Evolutionary conservation across 2,797 vertebrate genomes (phyloP).

Genomic region (Gobio occitaniae): DNA sequence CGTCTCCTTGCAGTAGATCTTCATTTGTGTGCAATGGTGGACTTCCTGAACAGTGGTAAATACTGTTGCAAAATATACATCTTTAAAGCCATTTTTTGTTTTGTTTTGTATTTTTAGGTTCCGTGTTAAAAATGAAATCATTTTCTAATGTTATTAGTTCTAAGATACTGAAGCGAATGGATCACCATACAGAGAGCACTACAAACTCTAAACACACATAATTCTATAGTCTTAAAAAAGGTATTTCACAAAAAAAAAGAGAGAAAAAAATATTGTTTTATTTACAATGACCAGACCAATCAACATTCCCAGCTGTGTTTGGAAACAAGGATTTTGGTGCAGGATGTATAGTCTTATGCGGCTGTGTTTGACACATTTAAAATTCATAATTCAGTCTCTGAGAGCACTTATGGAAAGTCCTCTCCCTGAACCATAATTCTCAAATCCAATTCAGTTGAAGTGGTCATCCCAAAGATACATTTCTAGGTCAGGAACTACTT

Average conservation of each 20-base stretch:
- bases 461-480: background rate
- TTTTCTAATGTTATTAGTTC: background rate
- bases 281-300: background rate
- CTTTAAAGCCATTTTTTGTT: no score
- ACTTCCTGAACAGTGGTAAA: background rate
- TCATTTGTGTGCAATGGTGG: background rate
- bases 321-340: constrained; percentile 10
- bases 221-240: background rate
- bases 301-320: constrained; percentile 31
- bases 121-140: no score
- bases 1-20: background rate
- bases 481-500: background rate
- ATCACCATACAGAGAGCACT: background rate
- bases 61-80: no score
- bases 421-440: constrained; percentile 1
- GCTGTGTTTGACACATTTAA: constrained; percentile 9
- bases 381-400: constrained; percentile 13
- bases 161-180: background rate
- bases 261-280: background rate
- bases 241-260: background rate
- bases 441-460: constrained; percentile 22
- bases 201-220: background rate
- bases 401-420: constrained; percentile 2
- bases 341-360: constrained; percentile 26
- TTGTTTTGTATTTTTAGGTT: no score